These are phyloP conservation scores for Aphrocallistes beatrix DNA, from an alignment of 37 sponge, comb jelly and placozoan species.

Conservation along the genomic window DNA sequence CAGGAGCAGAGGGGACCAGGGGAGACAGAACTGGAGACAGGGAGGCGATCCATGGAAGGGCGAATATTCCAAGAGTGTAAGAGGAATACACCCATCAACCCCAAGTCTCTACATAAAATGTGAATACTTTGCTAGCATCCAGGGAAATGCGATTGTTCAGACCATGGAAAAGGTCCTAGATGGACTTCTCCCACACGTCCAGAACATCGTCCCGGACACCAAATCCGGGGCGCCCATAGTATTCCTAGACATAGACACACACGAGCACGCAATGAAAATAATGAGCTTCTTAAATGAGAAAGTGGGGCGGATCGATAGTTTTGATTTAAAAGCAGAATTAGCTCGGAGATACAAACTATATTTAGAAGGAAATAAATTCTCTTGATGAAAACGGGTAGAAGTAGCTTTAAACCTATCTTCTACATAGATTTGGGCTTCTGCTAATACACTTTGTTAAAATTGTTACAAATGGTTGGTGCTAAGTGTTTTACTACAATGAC, in stretches of 20 bases:
- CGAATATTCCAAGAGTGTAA: neutral
- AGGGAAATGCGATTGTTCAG: neutral
- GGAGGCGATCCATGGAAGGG: neutral
- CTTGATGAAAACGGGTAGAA: neutral
- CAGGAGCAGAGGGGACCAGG: neutral
- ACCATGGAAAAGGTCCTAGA: neutral
- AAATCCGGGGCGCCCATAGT: neutral
- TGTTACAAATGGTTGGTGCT: neutral
- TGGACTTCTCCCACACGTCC: neutral
- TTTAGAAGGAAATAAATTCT: neutral
- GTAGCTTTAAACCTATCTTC: neutral
- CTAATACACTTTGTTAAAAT: conserved; percentile 13
- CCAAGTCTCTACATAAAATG: neutral
- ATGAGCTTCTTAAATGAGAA: neutral
- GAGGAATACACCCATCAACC: neutral
- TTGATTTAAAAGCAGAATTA: neutral
- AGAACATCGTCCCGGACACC: neutral
- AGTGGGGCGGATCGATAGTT: neutral
- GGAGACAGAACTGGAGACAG: neutral
- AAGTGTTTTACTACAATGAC: neutral
- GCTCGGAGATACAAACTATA: neutral
- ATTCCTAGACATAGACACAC: neutral
- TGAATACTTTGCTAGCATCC: neutral
- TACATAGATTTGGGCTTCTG: conserved; percentile 14
- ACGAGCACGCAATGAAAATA: neutral